Evolutionary conservation across 1,140 invertebrate genomes (phyloP).

Genomic region (Whitmania pigra): DNA sequence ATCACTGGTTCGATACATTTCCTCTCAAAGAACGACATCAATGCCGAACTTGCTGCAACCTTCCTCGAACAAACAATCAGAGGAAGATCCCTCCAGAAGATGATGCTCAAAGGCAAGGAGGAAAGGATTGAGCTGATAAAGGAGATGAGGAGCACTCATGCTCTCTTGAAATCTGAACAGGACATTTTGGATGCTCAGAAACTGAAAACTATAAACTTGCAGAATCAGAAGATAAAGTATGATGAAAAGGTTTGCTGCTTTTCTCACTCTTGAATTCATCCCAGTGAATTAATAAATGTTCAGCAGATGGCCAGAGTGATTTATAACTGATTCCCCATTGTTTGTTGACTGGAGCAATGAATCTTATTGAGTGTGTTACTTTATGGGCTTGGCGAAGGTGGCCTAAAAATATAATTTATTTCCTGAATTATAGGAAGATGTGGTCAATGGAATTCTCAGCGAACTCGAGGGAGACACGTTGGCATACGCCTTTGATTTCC

Average conservation of each 20-base stretch:
- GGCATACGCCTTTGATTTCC: constrained; percentile 54
- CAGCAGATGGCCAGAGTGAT: too few species aligned
- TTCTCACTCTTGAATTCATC: background rate
- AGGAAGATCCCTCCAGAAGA: constrained; percentile 55
- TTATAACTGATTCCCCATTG: too few species aligned
- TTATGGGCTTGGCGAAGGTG: too few species aligned
- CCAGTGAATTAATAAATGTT: background rate
- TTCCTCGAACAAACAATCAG: constrained; percentile 54
- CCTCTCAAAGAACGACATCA: constrained; percentile 42
- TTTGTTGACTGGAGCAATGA: too few species aligned
- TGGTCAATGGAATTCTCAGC: constrained; percentile 38
- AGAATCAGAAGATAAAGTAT: constrained; percentile 37
- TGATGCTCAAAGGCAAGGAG: constrained; percentile 57
- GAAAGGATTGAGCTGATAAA: constrained; percentile 55
- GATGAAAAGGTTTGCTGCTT: constrained; percentile 36
- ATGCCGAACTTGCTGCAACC: constrained; percentile 48
- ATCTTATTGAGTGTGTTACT: too few species aligned
- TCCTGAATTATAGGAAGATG: constrained; percentile 31
- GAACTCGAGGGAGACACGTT: constrained; percentile 51
- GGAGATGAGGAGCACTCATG: constrained; percentile 54
- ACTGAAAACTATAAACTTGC: constrained; percentile 41
- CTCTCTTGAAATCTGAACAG: constrained; percentile 47
- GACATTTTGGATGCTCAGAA: constrained; percentile 40
- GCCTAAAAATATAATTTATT: too few species aligned
- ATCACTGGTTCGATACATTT: background rate